phyloP scores from a whole-genome alignment of 2,797 vertebrate species.

The Sparus aurata region DNA sequence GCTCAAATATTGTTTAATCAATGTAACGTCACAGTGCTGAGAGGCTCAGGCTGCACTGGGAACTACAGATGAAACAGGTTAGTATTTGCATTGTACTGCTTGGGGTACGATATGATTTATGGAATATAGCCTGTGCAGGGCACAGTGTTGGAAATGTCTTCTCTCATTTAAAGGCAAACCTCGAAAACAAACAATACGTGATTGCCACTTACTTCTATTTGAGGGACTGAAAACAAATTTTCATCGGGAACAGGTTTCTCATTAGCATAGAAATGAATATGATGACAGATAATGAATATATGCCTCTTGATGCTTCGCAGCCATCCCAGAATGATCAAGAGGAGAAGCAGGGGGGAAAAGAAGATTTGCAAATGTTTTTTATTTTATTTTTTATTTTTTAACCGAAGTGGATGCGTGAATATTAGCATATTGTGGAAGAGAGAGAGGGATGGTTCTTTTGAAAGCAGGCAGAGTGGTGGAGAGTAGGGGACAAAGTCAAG shows the following conservation, averaged over 20 bases:
- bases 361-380: slow-evolving; percentile 48
- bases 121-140: slow-evolving; percentile 60
- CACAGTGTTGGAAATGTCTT: slow-evolving; percentile 75
- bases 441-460: slow-evolving; percentile 52
- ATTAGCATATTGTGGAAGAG: slow-evolving; percentile 72
- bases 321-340: slow-evolving; percentile 77
- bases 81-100: slow-evolving; percentile 63
- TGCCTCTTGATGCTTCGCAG: slow-evolving; percentile 82
- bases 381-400: slow-evolving; percentile 57
- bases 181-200: slow-evolving; percentile 82
- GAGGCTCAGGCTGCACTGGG: slow-evolving; percentile 26
- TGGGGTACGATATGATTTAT: slow-evolving; percentile 75
- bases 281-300: slow-evolving; percentile 90
- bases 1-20: slow-evolving; percentile 71
- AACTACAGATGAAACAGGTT: slow-evolving; percentile 64
- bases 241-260: slow-evolving; percentile 80
- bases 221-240: slow-evolving; percentile 82
- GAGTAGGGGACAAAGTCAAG: slow-evolving; percentile 79
- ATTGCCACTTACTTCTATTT: slow-evolving; percentile 87
- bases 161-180: slow-evolving; percentile 81
- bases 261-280: slow-evolving; percentile 92
- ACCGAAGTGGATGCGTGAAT: slow-evolving; percentile 58
- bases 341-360: slow-evolving; percentile 39
- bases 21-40: slow-evolving; percentile 36
- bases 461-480: slow-evolving; percentile 57